A percentile compares a stretch with the other conserved stretches of the same genome.
Conservation (phyloP, 2,888 invertebrate species). For the Andrena flavipes region DNA sequence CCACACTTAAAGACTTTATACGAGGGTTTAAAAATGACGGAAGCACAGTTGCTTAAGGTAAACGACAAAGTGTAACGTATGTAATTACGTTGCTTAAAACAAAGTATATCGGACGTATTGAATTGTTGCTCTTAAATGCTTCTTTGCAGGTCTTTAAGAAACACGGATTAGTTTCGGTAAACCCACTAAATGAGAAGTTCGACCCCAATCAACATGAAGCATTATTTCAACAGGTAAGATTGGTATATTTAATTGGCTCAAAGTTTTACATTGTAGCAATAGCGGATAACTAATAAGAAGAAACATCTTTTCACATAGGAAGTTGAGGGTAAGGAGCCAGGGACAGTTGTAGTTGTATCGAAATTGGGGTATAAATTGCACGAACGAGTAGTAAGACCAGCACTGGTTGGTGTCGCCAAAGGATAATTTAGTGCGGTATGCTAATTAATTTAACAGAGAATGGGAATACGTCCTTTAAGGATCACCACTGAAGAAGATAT, state of each 20-base stretch:
- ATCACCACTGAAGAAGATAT: background rate
- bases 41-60: slow-evolving; percentile 91
- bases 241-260: slow-evolving; percentile 16
- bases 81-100: background rate
- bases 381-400: slow-evolving; percentile 97
- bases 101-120: too few relatives aligned
- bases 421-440: slow-evolving; percentile 71
- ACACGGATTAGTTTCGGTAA: slow-evolving; percentile 95
- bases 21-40: slow-evolving; percentile 95
- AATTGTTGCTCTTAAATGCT: slow-evolving; percentile 32
- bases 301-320: slow-evolving; percentile 85
- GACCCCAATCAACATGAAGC: slow-evolving; percentile 99
- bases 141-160: slow-evolving; percentile 92
- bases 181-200: slow-evolving; percentile 97
- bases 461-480: background rate
- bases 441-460: slow-evolving; percentile 9
- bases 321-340: slow-evolving; percentile 92
- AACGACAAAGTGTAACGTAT: background rate
- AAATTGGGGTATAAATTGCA: slow-evolving; percentile 98
- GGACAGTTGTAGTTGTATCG: slow-evolving; percentile 96
- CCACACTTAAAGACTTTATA: slow-evolving; percentile 93
- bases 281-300: background rate
- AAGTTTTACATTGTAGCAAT: background rate
- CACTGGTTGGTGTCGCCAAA: slow-evolving; percentile 98
- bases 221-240: slow-evolving; percentile 93